Conservation (phyloP, 1,140 invertebrate species). For the Scaptomyza hsui region DNA sequence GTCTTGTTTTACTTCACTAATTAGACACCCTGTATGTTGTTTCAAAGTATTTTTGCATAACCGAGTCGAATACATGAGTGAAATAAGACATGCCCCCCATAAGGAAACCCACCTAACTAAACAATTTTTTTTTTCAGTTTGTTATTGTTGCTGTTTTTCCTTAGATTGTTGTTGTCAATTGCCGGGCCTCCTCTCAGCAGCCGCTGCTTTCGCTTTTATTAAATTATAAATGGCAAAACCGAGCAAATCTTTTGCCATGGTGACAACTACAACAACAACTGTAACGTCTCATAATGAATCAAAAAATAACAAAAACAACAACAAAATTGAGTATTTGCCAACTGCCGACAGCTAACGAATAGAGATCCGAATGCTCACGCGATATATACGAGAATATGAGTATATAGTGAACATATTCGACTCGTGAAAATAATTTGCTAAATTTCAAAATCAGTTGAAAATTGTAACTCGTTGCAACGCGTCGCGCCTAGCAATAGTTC, state of each 20-base stretch:
- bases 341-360: slow-evolving; percentile 44
- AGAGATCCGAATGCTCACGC: slow-evolving; percentile 56
- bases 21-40: slow-evolving; percentile 47
- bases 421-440: slow-evolving; percentile 59
- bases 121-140: slow-evolving; percentile 12
- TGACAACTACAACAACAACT: slow-evolving; percentile 43
- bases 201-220: slow-evolving; percentile 67
- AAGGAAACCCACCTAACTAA: slow-evolving; percentile 63
- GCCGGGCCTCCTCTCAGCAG: slow-evolving; percentile 61
- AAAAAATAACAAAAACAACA: slow-evolving; percentile 9
- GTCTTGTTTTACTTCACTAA: slow-evolving; percentile 7
- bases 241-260: slow-evolving; percentile 65
- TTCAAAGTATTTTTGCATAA: slow-evolving; percentile 20
- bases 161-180: slow-evolving; percentile 60
- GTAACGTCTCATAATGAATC: slow-evolving; percentile 49
- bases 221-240: slow-evolving; percentile 54
- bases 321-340: slow-evolving; percentile 66
- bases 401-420: slow-evolving; percentile 58
- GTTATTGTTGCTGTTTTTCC: slow-evolving; percentile 32
- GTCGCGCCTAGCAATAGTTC: slow-evolving; percentile 15
- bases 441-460: slow-evolving; percentile 76
- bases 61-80: slow-evolving; percentile 7
- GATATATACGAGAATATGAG: slow-evolving; percentile 57
- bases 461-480: slow-evolving; percentile 54
- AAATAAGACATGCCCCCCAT: slow-evolving; percentile 41